These are phyloP conservation scores for Sebastolobus altivelis DNA, from an alignment of 2,797 vertebrate species.

Conservation along the genomic window DNA sequence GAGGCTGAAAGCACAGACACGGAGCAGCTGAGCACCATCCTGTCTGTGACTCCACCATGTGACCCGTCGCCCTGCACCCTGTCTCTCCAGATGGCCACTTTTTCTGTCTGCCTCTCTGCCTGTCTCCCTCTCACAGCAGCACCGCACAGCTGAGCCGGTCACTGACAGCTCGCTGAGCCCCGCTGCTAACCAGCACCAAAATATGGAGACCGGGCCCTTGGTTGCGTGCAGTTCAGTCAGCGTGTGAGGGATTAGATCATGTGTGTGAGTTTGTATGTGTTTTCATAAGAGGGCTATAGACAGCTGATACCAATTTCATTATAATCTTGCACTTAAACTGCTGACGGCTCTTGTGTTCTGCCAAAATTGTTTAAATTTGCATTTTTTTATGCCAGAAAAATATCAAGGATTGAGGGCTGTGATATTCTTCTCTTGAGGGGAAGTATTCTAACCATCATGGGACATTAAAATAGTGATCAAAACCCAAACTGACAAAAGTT, in stretches of 20 bases:
- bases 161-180: conserved; percentile 47
- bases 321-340: conserved; percentile 5
- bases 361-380: not conserved
- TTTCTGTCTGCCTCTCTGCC: conserved; percentile 41
- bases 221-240: conserved; percentile 27
- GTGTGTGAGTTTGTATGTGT: conserved; percentile 23
- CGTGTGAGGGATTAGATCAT: conserved; percentile 39
- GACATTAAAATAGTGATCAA: not conserved
- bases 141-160: conserved; percentile 45
- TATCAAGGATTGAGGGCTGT: not conserved
- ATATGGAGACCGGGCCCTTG: conserved; percentile 10
- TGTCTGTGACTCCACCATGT: conserved; percentile 69
- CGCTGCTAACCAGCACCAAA: conserved; percentile 45
- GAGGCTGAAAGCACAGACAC: conserved; percentile 60
- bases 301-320: conserved; percentile 18
- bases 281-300: conserved; percentile 10
- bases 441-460: not conserved
- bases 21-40: conserved; percentile 78
- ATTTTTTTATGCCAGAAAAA: conserved; percentile 3
- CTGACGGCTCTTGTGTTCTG: conserved; percentile 3
- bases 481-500: not conserved
- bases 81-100: conserved; percentile 79
- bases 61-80: conserved; percentile 64
- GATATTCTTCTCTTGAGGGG: not conserved
- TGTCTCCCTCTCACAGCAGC: conserved; percentile 20